A percentile compares a stretch with the other conserved stretches of the same genome.
Evolutionary conservation across 1,140 invertebrate species (phyloP).

Genomic region (Tribolium madens): DNA sequence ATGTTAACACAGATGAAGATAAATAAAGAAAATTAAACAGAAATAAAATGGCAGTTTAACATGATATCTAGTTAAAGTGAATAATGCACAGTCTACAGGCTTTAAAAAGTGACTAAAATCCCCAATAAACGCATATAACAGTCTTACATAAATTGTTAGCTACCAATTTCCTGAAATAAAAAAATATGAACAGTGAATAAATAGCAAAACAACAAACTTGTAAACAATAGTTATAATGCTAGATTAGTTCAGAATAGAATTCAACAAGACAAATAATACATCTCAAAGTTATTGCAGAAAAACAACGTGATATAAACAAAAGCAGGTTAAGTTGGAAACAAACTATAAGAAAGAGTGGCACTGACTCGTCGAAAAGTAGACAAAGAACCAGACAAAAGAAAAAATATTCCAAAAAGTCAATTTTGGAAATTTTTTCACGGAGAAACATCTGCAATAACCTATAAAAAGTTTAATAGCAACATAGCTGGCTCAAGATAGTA

Average conservation of each 20-base stretch:
- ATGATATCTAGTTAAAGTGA: conserved; percentile 36
- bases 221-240: conserved; percentile 43
- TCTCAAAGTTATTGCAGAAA: conserved; percentile 50
- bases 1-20: conserved; percentile 28
- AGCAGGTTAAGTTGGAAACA: conserved; percentile 33
- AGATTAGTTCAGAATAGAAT: conserved; percentile 51
- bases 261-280: conserved; percentile 51
- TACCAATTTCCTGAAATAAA: conserved; percentile 53
- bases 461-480: conserved; percentile 61
- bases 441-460: conserved; percentile 50
- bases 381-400: conserved; percentile 15
- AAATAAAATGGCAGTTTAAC: conserved; percentile 23
- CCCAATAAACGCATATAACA: conserved; percentile 49
- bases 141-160: conserved; percentile 50
- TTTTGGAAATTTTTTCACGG: conserved; percentile 33
- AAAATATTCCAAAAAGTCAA: conserved; percentile 33
- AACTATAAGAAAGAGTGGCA: conserved; percentile 40
- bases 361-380: conserved; percentile 41
- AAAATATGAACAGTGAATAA: conserved; percentile 49
- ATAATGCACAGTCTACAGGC: conserved; percentile 57
- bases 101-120: conserved; percentile 55
- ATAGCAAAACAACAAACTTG: conserved; percentile 52
- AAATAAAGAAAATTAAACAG: conserved; percentile 16
- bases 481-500: conserved; percentile 60
- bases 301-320: conserved; percentile 39